These are phyloP conservation scores for Radopholus similis DNA, from an alignment of 1,140 invertebrate species.

Conservation along the genomic window DNA sequence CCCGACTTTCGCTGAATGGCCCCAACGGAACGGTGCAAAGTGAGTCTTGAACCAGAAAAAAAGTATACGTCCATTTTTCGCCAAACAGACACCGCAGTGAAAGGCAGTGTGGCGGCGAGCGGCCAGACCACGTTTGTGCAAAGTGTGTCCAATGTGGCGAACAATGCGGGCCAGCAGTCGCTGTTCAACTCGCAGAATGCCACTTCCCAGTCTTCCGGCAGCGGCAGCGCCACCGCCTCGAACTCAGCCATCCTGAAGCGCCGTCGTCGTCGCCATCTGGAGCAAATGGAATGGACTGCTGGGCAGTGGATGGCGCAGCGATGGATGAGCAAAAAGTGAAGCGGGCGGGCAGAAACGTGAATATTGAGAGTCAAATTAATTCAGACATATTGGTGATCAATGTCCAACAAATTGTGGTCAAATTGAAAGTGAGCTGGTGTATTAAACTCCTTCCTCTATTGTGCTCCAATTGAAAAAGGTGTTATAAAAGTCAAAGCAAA, in stretches of 20 bases:
- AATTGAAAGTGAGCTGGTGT: no score
- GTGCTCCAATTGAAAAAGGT: no score
- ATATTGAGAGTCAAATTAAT: no score
- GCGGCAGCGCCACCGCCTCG: neutral
- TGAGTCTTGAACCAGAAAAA: neutral
- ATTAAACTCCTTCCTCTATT: no score
- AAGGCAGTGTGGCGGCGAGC: constrained; percentile 8
- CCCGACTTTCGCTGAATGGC: neutral
- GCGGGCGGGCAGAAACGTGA: no score
- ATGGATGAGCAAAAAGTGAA: no score
- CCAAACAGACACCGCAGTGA: neutral
- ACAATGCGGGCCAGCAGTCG: neutral
- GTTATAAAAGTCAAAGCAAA: no score
- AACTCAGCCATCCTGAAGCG: constrained; percentile 1
- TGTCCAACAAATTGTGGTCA: no score
- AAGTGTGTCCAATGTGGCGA: neutral
- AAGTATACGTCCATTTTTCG: neutral
- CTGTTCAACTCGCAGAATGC: constrained; percentile 14
- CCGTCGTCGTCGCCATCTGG: neutral
- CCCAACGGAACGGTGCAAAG: neutral
- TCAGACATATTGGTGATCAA: no score
- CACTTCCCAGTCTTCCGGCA: neutral
- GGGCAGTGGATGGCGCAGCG: neutral
- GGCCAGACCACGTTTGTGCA: constrained; percentile 6
- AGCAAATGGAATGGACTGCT: neutral